These are phyloP conservation scores for Micromussa lordhowensis DNA, from an alignment of 92 coral and sea anemone species.

Conservation along the genomic window DNA sequence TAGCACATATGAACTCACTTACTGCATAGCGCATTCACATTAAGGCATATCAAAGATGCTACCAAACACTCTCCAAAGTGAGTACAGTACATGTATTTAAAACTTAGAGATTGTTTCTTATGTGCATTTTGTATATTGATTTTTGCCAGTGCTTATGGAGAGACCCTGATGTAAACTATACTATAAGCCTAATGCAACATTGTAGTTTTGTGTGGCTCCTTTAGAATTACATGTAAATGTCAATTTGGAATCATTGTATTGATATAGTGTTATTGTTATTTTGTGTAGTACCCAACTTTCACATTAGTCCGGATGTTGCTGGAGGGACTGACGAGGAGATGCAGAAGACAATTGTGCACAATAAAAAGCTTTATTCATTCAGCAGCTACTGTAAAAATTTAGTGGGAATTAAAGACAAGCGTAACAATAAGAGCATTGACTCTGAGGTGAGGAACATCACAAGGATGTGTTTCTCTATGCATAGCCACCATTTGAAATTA, in stretches of 20 bases:
- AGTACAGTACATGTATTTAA: too few relatives aligned
- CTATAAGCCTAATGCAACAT: too few relatives aligned
- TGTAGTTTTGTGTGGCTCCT: background rate
- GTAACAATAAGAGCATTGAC: background rate
- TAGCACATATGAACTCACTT: too few relatives aligned
- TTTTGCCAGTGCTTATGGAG: too few relatives aligned
- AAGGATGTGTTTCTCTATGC: background rate
- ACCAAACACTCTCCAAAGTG: too few relatives aligned
- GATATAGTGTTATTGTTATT: background rate
- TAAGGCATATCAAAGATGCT: too few relatives aligned
- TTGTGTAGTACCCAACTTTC: slow-evolving; percentile 1
- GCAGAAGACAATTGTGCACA: background rate
- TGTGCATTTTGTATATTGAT: too few relatives aligned
- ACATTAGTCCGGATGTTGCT: background rate
- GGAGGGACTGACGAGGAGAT: slow-evolving; percentile 27
- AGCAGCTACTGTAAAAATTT: slow-evolving; percentile 29
- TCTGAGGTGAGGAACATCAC: slow-evolving; percentile 15
- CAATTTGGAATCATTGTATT: background rate
- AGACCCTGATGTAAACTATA: too few relatives aligned
- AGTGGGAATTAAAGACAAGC: slow-evolving; percentile 2
- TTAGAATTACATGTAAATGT: background rate
- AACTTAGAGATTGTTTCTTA: too few relatives aligned
- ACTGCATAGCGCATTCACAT: too few relatives aligned
- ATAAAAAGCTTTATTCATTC: slow-evolving; percentile 24
- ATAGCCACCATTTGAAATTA: too few relatives aligned